These are phyloP conservation scores for Mobula hypostoma DNA, from an alignment of 2,113 vertebrate species.

Conservation along the genomic window DNA sequence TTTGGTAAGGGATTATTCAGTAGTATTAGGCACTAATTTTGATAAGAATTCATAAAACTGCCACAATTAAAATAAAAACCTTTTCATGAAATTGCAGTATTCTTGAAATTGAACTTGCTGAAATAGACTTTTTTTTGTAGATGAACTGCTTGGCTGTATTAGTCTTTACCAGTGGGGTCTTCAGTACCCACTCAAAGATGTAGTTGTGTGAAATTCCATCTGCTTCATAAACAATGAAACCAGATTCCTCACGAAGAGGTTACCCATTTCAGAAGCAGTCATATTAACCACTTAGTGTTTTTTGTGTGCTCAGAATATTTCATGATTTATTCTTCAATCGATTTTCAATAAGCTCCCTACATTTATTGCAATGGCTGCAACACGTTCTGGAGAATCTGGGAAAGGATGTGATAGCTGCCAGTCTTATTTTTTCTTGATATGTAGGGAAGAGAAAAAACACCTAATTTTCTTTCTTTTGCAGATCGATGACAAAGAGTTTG, in stretches of 20 bases:
- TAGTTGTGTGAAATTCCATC: too few species aligned
- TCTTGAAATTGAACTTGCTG: not conserved
- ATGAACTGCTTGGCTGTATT: not conserved
- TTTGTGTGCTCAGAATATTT: not conserved
- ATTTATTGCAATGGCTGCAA: too few species aligned
- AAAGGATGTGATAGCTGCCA: too few species aligned
- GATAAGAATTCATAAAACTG: not conserved
- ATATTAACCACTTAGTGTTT: not conserved
- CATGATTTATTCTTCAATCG: not conserved
- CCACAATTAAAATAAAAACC: not conserved
- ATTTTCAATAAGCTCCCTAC: too few species aligned
- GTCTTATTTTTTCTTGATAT: too few species aligned
- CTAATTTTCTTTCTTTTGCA: conserved; percentile 49
- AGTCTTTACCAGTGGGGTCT: not conserved
- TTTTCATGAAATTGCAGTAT: not conserved
- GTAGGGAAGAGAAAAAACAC: not conserved
- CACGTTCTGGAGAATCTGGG: too few species aligned
- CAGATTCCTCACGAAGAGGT: not conserved
- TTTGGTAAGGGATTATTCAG: too few species aligned
- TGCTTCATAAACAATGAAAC: not conserved
- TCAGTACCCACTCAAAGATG: not conserved
- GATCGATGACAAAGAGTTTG: conserved; percentile 97
- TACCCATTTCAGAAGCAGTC: too few species aligned
- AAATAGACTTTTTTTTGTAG: not conserved
- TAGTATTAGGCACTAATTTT: not conserved